Evolutionary conservation across 2,888 invertebrate species (phyloP).

Genomic region (Acronicta alni): DNA sequence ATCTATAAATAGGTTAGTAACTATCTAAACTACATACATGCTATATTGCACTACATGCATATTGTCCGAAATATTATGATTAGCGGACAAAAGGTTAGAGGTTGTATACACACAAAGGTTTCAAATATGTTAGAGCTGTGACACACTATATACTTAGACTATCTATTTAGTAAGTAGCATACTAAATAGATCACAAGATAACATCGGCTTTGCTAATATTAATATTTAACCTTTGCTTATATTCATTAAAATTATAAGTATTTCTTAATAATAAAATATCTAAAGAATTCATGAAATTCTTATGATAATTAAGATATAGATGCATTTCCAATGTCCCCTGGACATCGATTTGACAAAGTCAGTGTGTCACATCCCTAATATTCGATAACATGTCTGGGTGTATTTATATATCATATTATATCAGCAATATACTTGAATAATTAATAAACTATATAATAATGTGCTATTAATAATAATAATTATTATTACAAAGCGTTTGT

Average conservation of each 20-base stretch:
- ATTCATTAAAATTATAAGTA: too few species aligned
- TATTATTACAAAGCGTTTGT: constrained; percentile 49
- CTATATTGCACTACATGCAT: constrained; percentile 44
- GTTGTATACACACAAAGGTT: constrained; percentile 62
- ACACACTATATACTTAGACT: not conserved
- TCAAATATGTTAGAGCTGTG: constrained; percentile 20
- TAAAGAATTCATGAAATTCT: too few species aligned
- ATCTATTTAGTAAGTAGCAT: constrained; percentile 1
- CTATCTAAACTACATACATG: constrained; percentile 41
- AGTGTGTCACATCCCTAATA: constrained; percentile 14
- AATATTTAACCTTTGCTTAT: too few species aligned
- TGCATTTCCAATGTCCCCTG: too few species aligned
- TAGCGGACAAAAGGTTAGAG: constrained; percentile 82
- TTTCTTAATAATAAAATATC: too few species aligned
- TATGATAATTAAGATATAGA: too few species aligned
- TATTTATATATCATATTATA: constrained; percentile 17
- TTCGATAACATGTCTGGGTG: constrained; percentile 23
- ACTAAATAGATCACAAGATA: not conserved
- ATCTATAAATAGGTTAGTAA: constrained; percentile 23
- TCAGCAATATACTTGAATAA: constrained; percentile 40
- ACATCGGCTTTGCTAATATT: not conserved
- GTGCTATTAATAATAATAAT: constrained; percentile 37
- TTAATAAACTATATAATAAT: constrained; percentile 30
- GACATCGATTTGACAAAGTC: not conserved
- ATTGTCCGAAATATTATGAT: constrained; percentile 47